Evolutionary conservation across 2,888 invertebrate species (phyloP), one percentile per base, ranked within the genome.

Genomic region (Aphodius granarius): DNA sequence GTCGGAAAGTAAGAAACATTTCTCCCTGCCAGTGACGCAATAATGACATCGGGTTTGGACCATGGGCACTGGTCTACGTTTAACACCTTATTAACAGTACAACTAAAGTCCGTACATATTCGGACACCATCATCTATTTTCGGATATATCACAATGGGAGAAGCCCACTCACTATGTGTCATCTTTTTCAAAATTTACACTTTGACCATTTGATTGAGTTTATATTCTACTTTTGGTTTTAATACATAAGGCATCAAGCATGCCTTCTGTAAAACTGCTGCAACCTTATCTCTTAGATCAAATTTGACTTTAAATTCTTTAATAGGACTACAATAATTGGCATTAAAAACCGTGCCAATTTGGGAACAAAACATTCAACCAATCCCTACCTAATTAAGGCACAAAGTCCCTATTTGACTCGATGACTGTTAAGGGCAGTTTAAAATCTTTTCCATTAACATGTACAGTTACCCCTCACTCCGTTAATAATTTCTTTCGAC

Each of bases 41-140:
- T 82, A 68, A 85, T 80, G 73, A 84, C 84, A 63, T 83, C 81
- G n/a, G 82, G 80, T 65, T 78, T 74, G 4, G 84, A 83, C 71
- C 85, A 79, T 17, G 82, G 81, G 66, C 81, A 84, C 70, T 83
- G 82, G 16, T 83, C 81, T 17, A 76, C 75, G 68, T 82, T 78
- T 63, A 83, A 66, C 5, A 75, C 78, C 17, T 72, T 73, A 77
- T 85, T 85, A 18, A 82, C 15, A 0, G 83, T 82, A 76, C 66
- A 62, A 74, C 75, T 70, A 79, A 78, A 75, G 63, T 72, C 64
- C 2, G 15, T 16, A 13, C 72, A 64, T 1, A 63, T 22, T 71
- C 20, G 18, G 0, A 65, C 16, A 21, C 66, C 65, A 18, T 5
- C 20, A 73, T 64, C 13, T 23, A 23, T 20, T 74, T 70, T 19